A percentile compares a stretch with the other conserved stretches of the same genome.
phyloP scores from a whole-genome alignment of 2,797 vertebrate genomes.

The Hypotaenidia okinawae region DNA sequence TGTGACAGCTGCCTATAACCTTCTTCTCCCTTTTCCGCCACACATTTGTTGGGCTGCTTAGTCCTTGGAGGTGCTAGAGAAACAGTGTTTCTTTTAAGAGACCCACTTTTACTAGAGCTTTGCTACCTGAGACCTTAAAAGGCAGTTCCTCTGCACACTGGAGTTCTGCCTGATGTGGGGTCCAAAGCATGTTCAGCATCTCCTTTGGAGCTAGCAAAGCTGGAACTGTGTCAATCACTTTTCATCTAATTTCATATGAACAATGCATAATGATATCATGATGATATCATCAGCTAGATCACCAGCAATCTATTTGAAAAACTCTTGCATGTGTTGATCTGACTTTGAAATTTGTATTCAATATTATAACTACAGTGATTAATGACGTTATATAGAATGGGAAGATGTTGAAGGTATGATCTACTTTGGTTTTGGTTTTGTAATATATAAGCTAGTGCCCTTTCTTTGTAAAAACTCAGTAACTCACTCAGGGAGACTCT shows the following conservation, averaged over 20 bases:
- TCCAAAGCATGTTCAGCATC: neutral
- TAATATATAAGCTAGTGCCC: neutral
- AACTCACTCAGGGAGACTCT: neutral
- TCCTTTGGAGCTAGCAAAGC: neutral
- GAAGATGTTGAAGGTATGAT: neutral
- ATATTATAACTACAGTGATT: neutral
- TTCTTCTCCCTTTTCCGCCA: neutral
- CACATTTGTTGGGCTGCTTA: neutral
- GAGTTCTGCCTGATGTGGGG: neutral
- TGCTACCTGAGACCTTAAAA: neutral
- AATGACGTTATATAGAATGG: fast-evolving
- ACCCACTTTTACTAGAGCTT: neutral
- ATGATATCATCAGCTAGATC: neutral
- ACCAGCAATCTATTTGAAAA: neutral
- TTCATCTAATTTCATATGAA: neutral
- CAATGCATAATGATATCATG: neutral
- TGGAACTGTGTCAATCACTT: neutral
- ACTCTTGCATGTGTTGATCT: neutral
- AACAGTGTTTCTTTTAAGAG: neutral
- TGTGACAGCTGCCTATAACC: neutral
- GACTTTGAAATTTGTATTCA: neutral
- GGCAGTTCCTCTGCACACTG: neutral
- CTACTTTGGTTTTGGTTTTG: neutral
- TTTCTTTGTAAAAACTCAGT: neutral
- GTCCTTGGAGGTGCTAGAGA: neutral